Evolutionary conservation across 1,140 invertebrate genomes (phyloP), one percentile per base, ranked within the genome.

Genomic region (Pissodes strobi): DNA sequence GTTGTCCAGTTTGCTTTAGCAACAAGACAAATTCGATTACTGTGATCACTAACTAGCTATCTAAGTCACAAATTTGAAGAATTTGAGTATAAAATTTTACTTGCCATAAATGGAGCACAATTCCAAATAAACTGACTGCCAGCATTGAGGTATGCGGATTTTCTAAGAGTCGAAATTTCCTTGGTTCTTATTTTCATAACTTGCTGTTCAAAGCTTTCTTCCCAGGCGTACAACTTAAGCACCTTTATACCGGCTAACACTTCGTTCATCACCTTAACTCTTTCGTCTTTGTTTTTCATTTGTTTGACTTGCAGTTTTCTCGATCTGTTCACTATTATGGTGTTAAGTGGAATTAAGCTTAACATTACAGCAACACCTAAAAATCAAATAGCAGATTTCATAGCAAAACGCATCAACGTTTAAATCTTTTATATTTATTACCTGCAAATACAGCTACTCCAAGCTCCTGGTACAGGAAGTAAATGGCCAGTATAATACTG

Each of bases 31-130:
- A n/a, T n/a, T n/a, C n/a, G n/a, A n/a, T n/a, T n/a, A n/a, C n/a
- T n/a, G n/a, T n/a, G n/a, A n/a, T n/a, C n/a, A n/a, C n/a, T n/a
- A n/a, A n/a, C n/a, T n/a, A n/a, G n/a, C n/a, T n/a, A n/a, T n/a
- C n/a, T n/a, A n/a, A n/a, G n/a, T n/a, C n/a, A n/a, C n/a, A n/a
- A n/a, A n/a, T n/a, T n/a, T n/a, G n/a, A n/a, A n/a, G n/a, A n/a
- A n/a, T n/a, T n/a, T n/a, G n/a, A n/a, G n/a, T n/a, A n/a, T n/a
- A n/a, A n/a, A n/a, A n/a, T n/a, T n/a, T n/a, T 43, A 19, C 13
- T 85, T 83, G 98, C 95, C 87, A 98, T 82, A 79, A 97, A 96
- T n/a, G 95, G 95, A 4, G 95, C 94, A 80, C 91, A 96, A 8
- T 91, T 91, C 94, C 95, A 98, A 65, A 95, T 89, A 77, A 98